Evolutionary conservation across 2,797 vertebrate species (phyloP).

Genomic region (Anguilla megastoma): DNA sequence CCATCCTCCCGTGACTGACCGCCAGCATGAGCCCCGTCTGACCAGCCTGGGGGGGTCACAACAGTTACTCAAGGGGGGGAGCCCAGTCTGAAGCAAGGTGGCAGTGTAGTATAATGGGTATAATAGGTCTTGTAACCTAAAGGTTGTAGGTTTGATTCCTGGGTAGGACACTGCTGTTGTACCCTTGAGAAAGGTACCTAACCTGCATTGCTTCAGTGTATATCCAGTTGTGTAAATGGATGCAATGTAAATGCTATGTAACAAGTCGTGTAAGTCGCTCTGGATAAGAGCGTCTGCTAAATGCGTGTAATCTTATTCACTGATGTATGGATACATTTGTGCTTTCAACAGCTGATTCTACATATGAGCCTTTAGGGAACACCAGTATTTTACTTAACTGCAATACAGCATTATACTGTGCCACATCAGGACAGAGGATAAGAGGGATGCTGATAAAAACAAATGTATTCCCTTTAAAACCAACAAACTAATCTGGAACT

Average conservation of each 20-base stretch:
- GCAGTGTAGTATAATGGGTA: too few species aligned
- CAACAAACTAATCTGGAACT: neutral
- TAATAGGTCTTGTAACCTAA: too few species aligned
- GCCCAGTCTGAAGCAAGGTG: slow-evolving; percentile 78
- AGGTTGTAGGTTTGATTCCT: too few species aligned
- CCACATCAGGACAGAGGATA: neutral
- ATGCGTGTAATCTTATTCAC: neutral
- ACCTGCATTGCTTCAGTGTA: too few species aligned
- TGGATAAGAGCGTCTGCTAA: too few species aligned
- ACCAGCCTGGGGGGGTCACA: slow-evolving; percentile 77
- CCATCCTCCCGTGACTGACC: slow-evolving; percentile 90
- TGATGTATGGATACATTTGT: neutral
- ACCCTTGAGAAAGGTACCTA: too few species aligned
- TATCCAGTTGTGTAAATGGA: too few species aligned
- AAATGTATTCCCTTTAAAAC: neutral
- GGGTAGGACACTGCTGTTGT: too few species aligned
- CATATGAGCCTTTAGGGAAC: neutral
- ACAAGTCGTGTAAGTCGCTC: too few species aligned
- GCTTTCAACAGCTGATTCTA: neutral
- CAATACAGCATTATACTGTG: neutral
- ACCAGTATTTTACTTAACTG: neutral
- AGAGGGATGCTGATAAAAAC: neutral
- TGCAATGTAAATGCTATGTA: too few species aligned
- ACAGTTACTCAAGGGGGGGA: slow-evolving; percentile 48
- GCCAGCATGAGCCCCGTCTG: slow-evolving; percentile 97